Percentiles rank a stretch among this genome's conserved stretches.
phyloP scores from a whole-genome alignment of 2,888 invertebrate genomes.

The Aphodius granarius region DNA sequence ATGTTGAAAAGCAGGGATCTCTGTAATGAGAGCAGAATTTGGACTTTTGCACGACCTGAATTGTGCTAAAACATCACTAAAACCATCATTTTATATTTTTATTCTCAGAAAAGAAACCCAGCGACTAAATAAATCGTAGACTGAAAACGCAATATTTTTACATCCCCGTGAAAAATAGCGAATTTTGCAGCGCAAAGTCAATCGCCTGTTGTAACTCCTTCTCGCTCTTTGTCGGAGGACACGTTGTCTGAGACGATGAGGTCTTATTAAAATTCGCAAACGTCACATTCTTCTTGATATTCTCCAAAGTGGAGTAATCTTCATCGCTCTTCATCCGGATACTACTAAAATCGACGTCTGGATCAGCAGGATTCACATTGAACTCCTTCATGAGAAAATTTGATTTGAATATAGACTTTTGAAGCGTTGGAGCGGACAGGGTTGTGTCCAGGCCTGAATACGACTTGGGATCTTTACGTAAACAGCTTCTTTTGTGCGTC shows the following conservation, averaged over 20 bases:
- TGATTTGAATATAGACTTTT: constrained; percentile 39
- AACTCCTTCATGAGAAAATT: constrained; percentile 43
- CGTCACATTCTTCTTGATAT: constrained; percentile 25
- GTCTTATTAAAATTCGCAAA: constrained; percentile 13
- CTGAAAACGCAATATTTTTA: not conserved
- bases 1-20: too few relatives aligned
- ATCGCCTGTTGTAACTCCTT: constrained; percentile 31
- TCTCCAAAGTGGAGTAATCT: not conserved
- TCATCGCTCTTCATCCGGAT: constrained; percentile 8
- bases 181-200: constrained; percentile 38
- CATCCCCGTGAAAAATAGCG: constrained; percentile 32
- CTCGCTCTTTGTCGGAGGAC: constrained; percentile 31
- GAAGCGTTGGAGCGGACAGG: constrained; percentile 11
- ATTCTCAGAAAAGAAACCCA: too few relatives aligned
- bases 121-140: not conserved
- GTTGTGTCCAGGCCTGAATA: not conserved
- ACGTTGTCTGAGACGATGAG: not conserved
- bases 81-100: too few relatives aligned
- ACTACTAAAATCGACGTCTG: constrained; percentile 20
- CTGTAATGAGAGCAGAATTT: too few relatives aligned
- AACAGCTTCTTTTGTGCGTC: not conserved
- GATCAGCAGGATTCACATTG: constrained; percentile 28
- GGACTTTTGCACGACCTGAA: not conserved
- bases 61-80: not conserved
- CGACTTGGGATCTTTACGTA: not conserved